Base-by-base conservation (phyloP, 1,140 invertebrate species). In the Ceratina australensis region DNA sequence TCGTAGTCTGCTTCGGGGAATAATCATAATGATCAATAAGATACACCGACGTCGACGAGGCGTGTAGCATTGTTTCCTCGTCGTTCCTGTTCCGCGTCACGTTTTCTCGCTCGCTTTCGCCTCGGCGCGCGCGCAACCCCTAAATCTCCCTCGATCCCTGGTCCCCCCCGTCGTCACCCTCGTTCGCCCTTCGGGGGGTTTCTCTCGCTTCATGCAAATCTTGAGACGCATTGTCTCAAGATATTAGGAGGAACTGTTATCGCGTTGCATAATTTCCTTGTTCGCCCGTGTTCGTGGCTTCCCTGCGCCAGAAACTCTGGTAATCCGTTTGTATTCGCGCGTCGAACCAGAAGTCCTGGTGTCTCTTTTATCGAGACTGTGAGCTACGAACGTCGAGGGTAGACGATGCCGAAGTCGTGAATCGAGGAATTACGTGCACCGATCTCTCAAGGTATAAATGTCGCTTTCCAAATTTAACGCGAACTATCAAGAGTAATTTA, bases 1-100 rank as follows among this genome's bases (percentile, higher is more conserved):
- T 79, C 71, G 69, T 84, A 85, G 87, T 87, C 81, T 87, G 88
- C 83, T 84, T 76, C 69, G 81, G 80, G 80, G 84, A 87, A 88
- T 89, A 86, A 90, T 89, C 83, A 83, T 89, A 89, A 90, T 90
- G 87, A 89, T 89, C 87, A 88, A 89, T 90, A 90, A 90, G 87
- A 89, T 87, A 89, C 86, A 86, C 76, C 69, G 73, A 64, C 73
- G 80, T 72, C 75, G 79, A 74, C 64, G 80, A 69, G 54, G 72
- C 78, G 79, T 74, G 72, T 75, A n/a, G n/a, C n/a, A 65, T 73
- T 66, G 68, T 81, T 79, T 68, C 68, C 75, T 47, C 50, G 24
- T 47, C 65, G 28, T 24, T 24, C 22, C n/a, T 15, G 42, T 5
- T 18, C 42, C 42, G 7, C 4, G 1, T 22, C 74, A 20, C 60